A percentile compares a stretch with the other conserved stretches of the same genome.
phyloP scores from a whole-genome alignment of 2,113 vertebrate species.

The Notarius quadriscutis region DNA sequence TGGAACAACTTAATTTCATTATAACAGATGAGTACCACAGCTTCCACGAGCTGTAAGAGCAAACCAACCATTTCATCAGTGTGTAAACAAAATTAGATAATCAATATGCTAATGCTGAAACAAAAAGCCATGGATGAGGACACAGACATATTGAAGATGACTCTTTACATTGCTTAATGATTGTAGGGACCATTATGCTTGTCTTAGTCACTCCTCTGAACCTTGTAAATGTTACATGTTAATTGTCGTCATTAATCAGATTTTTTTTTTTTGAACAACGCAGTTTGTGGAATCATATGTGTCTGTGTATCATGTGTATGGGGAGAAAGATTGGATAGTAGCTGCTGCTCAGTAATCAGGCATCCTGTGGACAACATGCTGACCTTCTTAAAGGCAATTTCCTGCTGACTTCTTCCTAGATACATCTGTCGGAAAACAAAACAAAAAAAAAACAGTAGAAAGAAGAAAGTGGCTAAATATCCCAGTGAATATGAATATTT shows the following conservation, averaged over 20 bases:
- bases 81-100: slow-evolving; percentile 32
- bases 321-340: background rate
- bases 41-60: slow-evolving; percentile 1
- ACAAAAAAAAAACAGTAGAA: slow-evolving; percentile 55
- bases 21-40: slow-evolving; percentile 7
- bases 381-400: slow-evolving; percentile 17
- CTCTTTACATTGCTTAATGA: slow-evolving; percentile 26
- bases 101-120: slow-evolving; percentile 13
- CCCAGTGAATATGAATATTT: slow-evolving; percentile 61
- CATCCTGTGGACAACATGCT: slow-evolving; percentile 14
- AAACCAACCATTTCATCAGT: slow-evolving; percentile 27
- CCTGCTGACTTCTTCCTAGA: slow-evolving; percentile 31
- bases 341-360: background rate
- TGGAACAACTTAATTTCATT: slow-evolving; percentile 39
- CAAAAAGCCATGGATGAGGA: background rate
- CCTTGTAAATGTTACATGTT: slow-evolving; percentile 41
- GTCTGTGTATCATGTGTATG: slow-evolving; percentile 25
- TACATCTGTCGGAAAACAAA: slow-evolving; percentile 50
- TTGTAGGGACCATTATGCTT: slow-evolving; percentile 24
- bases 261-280: background rate
- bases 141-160: slow-evolving; percentile 5
- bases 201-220: slow-evolving; percentile 20
- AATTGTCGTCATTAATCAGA: slow-evolving; percentile 43
- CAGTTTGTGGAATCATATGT: slow-evolving; percentile 19
- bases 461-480: slow-evolving; percentile 58